Evolutionary conservation across 1,140 invertebrate genomes (phyloP).

Genomic region (Heliconius himera): DNA sequence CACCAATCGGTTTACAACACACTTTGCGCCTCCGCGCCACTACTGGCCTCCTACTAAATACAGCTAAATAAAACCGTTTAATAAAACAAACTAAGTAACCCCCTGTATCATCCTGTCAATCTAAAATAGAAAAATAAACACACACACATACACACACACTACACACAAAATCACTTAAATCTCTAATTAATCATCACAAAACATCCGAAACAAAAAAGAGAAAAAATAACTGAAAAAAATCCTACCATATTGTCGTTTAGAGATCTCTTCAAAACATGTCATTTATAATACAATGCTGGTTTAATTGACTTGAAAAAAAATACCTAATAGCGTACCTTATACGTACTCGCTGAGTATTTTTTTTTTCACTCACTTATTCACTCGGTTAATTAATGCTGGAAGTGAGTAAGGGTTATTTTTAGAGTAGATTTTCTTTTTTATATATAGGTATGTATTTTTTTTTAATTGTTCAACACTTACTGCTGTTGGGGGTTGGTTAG

Average conservation of each 20-base stretch:
- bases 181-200: conserved; percentile 1
- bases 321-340: conserved; percentile 36
- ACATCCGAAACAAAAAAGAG: not conserved
- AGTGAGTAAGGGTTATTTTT: conserved; percentile 18
- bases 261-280: conserved; percentile 25
- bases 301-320: conserved; percentile 40
- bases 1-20: too few species aligned
- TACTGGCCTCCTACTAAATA: too few species aligned
- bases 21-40: too few species aligned
- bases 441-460: not conserved
- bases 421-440: conserved; percentile 16
- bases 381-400: conserved; percentile 37
- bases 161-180: not conserved
- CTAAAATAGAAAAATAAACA: too few species aligned
- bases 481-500: not conserved
- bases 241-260: not conserved
- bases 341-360: conserved; percentile 26
- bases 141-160: too few species aligned
- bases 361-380: conserved; percentile 16
- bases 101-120: too few species aligned
- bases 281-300: conserved; percentile 25
- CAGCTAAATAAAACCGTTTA: too few species aligned
- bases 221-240: not conserved
- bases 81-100: too few species aligned
- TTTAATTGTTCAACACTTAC: conserved; percentile 48